Evolutionary conservation across 2,113 vertebrate species (phyloP), one percentile per base, ranked within the genome.

Genomic region (Hippocampus abdominalis): DNA sequence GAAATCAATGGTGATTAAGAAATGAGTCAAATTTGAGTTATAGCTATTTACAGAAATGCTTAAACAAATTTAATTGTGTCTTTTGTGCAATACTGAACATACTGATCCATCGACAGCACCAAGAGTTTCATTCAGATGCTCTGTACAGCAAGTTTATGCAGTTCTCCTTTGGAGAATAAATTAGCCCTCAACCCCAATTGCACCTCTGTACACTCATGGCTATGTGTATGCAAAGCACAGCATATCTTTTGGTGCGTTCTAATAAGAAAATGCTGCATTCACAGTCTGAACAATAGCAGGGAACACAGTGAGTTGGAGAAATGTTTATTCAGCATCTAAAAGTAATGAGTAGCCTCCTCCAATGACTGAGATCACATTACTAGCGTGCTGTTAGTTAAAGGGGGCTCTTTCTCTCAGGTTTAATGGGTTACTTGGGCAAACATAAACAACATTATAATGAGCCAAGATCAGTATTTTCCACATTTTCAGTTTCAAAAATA

Each of bases 281-380:
- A 91, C 89, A 91, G 87, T 87, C 75, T 70, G 86, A 91, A 91
- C 89, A 91, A 92, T 90, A 85, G 89, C 70, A 12, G 72, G 74
- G 71, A 83, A 78, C 70, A 29, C 25, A 36, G 81, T 75, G 86
- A 88, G 64, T 65, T 70, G 54, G 69, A 59, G 77, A 87, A 91
- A 84, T 92, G 90, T 92, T 90, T 91, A 91, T 86, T 92, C 91
- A 91, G 91, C 90, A 91, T 78, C 88, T 92, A 91, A 89, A 86
- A 88, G 85, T 87, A 86, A 89, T 91, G 88, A 89, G 87, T 78
- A 74, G 76, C 84, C 81, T 84, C 84, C 78, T 87, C 85, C 84
- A 73, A 84, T 89, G 88, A 88, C 86, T 86, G 85, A 86, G 79
- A 82, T 76, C 87, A 85, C 87, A 86, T 88, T 86, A 84, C 89